Base-by-base conservation (phyloP, 2,797 vertebrate genomes). In the Urophycis tenuis region DNA sequence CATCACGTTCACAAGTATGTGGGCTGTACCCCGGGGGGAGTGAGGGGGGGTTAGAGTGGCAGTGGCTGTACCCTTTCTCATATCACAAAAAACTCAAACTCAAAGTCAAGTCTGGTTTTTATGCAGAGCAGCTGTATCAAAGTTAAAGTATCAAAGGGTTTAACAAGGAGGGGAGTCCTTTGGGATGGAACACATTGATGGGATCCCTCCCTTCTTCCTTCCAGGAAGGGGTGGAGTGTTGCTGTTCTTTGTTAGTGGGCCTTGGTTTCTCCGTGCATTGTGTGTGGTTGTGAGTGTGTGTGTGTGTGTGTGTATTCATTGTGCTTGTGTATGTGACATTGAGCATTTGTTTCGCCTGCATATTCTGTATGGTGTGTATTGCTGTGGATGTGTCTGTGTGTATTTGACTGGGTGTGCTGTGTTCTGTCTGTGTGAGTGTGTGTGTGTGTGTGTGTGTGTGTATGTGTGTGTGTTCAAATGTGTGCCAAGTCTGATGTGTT, bases 1-100 rank as follows among this genome's bases (percentile, higher is more conserved):
- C 89, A 99, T 99, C 86, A 98, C 96, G 1, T 99, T 99, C 84
- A 99, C 97, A 75, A 99, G 98, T 99, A 89, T 91, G 45, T 53
- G 97, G 91, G 64, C 25, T 53, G 5, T 77, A 60, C 75, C 36
- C 36, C 14, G 36, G 36, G 36, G 12, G 1, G 36, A 12, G 14
- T 12, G 17, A 15, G 17, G 36, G 36, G 36, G 12, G 1, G 36
- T 15, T 41, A 15, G 17, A 15, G 17, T 41, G 39, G 14, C 11
- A 17, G 25, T 53, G 14, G 11, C 45, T 39, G 2, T 39, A 39
- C 36, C 45, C 17, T 53, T 53, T 53, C 39, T 41, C 17, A 17
- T 41, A 41, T 41, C 5, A 10, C 36, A 36, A 41, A 41, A 41
- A 15, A n/a, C n/a, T n/a, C n/a, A n/a, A 53, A 19, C 19, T 12